Evolutionary conservation across 2,888 invertebrate species (phyloP).

Genomic region (Drosophila paranaensis): DNA sequence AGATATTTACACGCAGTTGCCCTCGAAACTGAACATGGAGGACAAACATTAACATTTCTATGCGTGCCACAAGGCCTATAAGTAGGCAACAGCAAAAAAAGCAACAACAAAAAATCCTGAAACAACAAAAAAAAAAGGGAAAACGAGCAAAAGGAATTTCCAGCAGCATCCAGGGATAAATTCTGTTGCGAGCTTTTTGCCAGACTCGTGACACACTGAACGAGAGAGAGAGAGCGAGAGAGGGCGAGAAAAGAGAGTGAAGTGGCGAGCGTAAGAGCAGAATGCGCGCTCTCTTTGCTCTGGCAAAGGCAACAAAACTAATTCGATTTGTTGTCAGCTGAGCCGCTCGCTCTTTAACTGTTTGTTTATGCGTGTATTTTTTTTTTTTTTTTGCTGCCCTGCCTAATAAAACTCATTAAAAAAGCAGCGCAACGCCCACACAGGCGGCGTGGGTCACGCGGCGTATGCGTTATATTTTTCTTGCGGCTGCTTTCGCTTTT

Average conservation of each 20-base stretch:
- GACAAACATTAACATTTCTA: slow-evolving; percentile 77
- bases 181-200: slow-evolving; percentile 72
- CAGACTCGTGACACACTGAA: slow-evolving; percentile 47
- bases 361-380: slow-evolving; percentile 73
- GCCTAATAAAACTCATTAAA: slow-evolving; percentile 80
- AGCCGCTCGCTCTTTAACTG: slow-evolving; percentile 69
- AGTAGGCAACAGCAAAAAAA: slow-evolving; percentile 60
- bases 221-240: background rate
- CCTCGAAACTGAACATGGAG: slow-evolving; percentile 62
- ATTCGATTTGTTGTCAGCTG: slow-evolving; percentile 68
- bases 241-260: slow-evolving; percentile 2
- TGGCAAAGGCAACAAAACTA: slow-evolving; percentile 47
- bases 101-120: slow-evolving; percentile 11
- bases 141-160: slow-evolving; percentile 57
- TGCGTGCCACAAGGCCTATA: slow-evolving; percentile 66
- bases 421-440: slow-evolving; percentile 60
- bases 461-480: slow-evolving; percentile 67
- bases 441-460: slow-evolving; percentile 57
- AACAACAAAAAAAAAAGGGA: slow-evolving; percentile 12
- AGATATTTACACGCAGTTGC: slow-evolving; percentile 39
- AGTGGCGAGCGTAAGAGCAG: slow-evolving; percentile 8
- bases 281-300: slow-evolving; percentile 40
- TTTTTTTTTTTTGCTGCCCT: slow-evolving; percentile 19
- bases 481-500: slow-evolving; percentile 19
- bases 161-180: slow-evolving; percentile 80